Base-by-base conservation (phyloP, 2,888 invertebrate genomes). In the Lissonota sp. region DNA sequence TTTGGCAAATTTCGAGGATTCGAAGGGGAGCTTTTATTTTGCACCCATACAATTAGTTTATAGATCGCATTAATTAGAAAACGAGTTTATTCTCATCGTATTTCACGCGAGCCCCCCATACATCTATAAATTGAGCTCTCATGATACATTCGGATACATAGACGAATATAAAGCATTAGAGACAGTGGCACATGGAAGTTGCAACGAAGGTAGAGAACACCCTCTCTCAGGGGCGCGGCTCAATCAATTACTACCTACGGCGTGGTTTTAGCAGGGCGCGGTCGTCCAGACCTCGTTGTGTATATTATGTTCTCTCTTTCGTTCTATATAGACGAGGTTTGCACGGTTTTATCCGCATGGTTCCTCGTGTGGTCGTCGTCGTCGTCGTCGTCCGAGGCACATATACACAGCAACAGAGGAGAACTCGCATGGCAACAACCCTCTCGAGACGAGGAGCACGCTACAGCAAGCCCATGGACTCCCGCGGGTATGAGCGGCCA, bases 211-310 rank as follows among this genome's bases (percentile, higher is more conserved):
- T 53, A 53, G 14, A 86, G 85, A 87, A 88, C 88, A 88, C 86
- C 87, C 87, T 85, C 82, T 79, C 57, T 55, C 83, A 88, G 88
- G 90, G 80, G 90, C 86, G 90, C 88, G 90, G 90, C 87, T 88
- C 90, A 90, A 90, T 90, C 90, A 90, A 90, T 90, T 90, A 90
- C 87, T 84, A 85, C 82, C 81, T 83, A 79, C 72, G 71, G 82
- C 64, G 76, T 76, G 79, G 77, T 82, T 26, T 26, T 86, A 77
- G 81, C 85, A 89, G 89, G 89, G 88, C 87, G 90, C 87, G 89
- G 90, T 87, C 88, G 86, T 16, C 86, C 84, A 51, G 63, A 66
- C 26, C 26, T 26, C 26, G 26, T 26, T 26, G 26, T 26, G 76
- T 62, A 62, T 64, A 70, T 75, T 64, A 70, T 75, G 75, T 63